Base-by-base conservation (phyloP, 2,888 invertebrate genomes). In the Herminia tarsipennalis region DNA sequence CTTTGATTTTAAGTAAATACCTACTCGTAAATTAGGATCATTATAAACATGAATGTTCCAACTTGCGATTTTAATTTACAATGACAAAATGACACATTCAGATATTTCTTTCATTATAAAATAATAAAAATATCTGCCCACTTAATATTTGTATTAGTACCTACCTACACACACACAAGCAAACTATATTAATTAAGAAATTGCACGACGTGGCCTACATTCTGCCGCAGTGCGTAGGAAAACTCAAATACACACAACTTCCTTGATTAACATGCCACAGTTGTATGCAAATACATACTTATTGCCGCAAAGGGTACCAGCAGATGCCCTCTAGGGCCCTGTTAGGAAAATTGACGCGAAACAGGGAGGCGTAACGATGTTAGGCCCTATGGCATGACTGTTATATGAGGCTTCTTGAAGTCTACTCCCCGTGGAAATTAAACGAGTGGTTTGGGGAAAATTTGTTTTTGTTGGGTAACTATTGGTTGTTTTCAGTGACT, bases 271-370 rank as follows among this genome's bases (percentile, higher is more conserved):
- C 74, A 56, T 50, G 59, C 75, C 68, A 65, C 61, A 63, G 69
- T 72, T 70, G 70, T 74, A 82, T 82, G 78, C 75, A 82, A 81
- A 83, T 81, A 78, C 56, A 59, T 55, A 64, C 54, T 65, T 54
- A 55, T 63, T 56, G 45, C 60, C 56, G 53, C 59, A 59, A 47
- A 64, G 70, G 66, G 52, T 56, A 70, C 56, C 59, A 68, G 66
- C 58, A 57, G 56, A 58, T 56, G 55, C 63, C 74, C 79, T 70
- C 74, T 28, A 57, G 81, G 76, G 83, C 60, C 71, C 69, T 76
- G 73, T 83, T 78, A 70, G 66, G 67, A 70, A 82, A 82, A 81
- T 82, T 80, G 76, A 71, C 73, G 76, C 71, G 68, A 82, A 81
- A 82, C 74, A 73, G 73, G 66, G 73, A 63, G 62, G 60, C 56